A percentile compares a stretch with the other conserved stretches of the same genome.
These are phyloP conservation scores for Toxostoma redivivum DNA, from an alignment of 2,113 vertebrate genomes.

Conservation along the genomic window DNA sequence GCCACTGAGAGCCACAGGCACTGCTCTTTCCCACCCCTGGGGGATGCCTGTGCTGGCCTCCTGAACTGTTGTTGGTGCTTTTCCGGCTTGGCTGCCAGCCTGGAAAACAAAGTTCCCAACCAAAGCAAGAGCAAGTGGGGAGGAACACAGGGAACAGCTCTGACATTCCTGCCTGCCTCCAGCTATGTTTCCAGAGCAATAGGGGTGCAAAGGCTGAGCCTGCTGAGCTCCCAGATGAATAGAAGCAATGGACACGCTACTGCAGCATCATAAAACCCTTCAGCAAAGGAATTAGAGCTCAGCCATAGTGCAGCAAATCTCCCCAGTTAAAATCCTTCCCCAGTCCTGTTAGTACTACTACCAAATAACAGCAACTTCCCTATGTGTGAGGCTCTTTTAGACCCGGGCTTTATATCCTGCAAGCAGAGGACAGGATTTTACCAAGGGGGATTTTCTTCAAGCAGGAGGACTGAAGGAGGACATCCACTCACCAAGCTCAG, in stretches of 20 bases:
- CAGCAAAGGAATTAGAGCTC: not conserved
- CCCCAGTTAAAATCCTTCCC: not conserved
- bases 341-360: not conserved
- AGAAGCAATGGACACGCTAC: not conserved
- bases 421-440: not conserved
- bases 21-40: fast-evolving
- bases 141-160: not conserved
- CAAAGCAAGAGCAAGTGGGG: not conserved
- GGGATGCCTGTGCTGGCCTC: not conserved
- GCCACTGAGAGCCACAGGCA: not conserved
- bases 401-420: not conserved
- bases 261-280: not conserved
- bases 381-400: not conserved
- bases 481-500: not conserved
- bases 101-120: not conserved
- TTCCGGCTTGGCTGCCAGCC: not conserved
- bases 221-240: not conserved
- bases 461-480: not conserved
- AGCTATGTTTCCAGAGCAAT: not conserved
- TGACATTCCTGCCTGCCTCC: not conserved
- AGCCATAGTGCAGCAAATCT: not conserved
- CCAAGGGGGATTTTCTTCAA: not conserved
- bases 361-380: not conserved
- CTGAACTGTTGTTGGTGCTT: not conserved
- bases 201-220: not conserved